phyloP scores from a whole-genome alignment of 2,888 invertebrate genomes.

The Vanessa cardui region DNA sequence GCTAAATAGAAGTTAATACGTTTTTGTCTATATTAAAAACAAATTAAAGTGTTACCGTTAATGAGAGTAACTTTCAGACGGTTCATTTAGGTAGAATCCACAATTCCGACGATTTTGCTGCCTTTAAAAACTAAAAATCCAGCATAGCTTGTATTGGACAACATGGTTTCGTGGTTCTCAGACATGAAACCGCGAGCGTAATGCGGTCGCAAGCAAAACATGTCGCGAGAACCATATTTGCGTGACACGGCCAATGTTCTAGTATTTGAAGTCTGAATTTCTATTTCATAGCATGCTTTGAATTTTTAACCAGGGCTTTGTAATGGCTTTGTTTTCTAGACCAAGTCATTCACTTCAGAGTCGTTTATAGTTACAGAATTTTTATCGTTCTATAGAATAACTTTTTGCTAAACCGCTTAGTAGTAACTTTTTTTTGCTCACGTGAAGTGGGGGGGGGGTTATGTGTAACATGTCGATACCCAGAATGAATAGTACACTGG shows the following conservation, averaged over 20 bases:
- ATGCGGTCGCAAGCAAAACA: conserved; percentile 38
- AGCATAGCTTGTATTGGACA: conserved; percentile 19
- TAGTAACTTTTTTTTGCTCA: too few species aligned
- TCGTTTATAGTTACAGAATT: not conserved
- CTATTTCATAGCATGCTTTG: conserved; percentile 38
- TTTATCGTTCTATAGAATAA: too few species aligned
- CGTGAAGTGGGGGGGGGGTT: too few species aligned
- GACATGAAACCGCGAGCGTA: conserved; percentile 37
- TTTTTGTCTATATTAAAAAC: too few species aligned
- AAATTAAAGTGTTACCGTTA: too few species aligned
- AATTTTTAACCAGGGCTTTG: conserved; percentile 31
- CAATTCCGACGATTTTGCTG: too few species aligned
- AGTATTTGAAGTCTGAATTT: conserved; percentile 37
- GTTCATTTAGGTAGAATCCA: too few species aligned
- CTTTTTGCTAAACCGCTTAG: too few species aligned
- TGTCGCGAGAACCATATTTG: conserved; percentile 38
- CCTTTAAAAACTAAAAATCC: not conserved
- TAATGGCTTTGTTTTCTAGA: conserved; percentile 9
- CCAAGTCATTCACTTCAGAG: not conserved
- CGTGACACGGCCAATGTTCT: conserved; percentile 40
- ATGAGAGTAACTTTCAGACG: too few species aligned
- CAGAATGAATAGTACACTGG: too few species aligned
- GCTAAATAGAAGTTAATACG: too few species aligned
- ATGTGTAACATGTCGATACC: too few species aligned
- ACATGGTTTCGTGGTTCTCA: conserved; percentile 21